Base-by-base conservation (phyloP, 1,140 invertebrate species). In the Bombus pyrosoma region DNA sequence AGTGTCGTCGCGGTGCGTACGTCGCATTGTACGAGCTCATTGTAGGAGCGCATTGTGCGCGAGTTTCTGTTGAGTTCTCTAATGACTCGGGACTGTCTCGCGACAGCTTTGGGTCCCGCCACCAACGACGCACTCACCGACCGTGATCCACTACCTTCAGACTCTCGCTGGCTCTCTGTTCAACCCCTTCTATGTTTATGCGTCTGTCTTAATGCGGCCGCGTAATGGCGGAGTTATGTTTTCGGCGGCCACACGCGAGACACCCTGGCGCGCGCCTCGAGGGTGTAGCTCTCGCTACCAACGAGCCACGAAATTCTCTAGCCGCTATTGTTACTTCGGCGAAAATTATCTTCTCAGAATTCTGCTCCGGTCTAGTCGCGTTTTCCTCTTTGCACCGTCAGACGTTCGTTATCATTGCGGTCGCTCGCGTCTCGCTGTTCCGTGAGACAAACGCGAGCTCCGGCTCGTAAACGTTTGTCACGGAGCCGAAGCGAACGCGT, bases 201-300 rank as follows among this genome's bases (percentile, higher is more conserved):
- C 85, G 85, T 91, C 90, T 91, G 90, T 86, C 92, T 91, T 92
- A 91, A 91, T 85, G 88, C 89, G 90, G 85, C 89, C 91, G 85
- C 89, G 90, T 91, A 92, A 92, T 92, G 90, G 87, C 83, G 76
- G 88, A 92, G 87, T 89, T 86, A 76, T 87, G 91, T 87, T 91
- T 87, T 91, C 86, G 89, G 74, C 79, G 83, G 89, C 78, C 88
- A 86, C 87, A 88, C 89, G 75, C 77, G 79, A 41, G 34, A 28
- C 43, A 13, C 68, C 37, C 41, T n/a, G 47, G 37, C 37, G 57
- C 37, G 53, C 81, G 43, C 73, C 72, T 43, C 41, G 69, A 22
- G 59, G 32, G 43, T 47, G 59, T 12, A 39, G 34, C 47, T 39
- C 47, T 47, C 34, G 59, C 18, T 76, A 32, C 41, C 69, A 69